Percentiles rank a stretch among this genome's conserved stretches.
phyloP scores from a whole-genome alignment of 1,140 invertebrate genomes.

The Tribolium madens region DNA sequence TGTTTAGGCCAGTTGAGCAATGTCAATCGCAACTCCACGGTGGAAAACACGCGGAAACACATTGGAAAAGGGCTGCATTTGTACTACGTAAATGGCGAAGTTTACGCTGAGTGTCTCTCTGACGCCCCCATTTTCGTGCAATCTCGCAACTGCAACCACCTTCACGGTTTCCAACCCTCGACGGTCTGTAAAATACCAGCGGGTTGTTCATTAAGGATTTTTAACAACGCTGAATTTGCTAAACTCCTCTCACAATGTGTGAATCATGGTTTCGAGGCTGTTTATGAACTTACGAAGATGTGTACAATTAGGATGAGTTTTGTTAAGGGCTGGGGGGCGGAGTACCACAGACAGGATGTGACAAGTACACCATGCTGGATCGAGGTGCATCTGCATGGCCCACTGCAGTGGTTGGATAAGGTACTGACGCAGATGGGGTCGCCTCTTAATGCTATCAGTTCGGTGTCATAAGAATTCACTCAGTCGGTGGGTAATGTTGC shows the following conservation, averaged over 20 bases:
- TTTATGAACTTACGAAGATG: conserved; percentile 98
- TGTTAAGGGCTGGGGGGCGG: conserved; percentile 98
- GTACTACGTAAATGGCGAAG: conserved; percentile 98
- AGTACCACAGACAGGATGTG: conserved; percentile 96
- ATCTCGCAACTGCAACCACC: conserved; percentile 96
- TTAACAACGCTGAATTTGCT: conserved; percentile 97
- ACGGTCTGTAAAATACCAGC: conserved; percentile 97
- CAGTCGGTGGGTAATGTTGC: too few species aligned
- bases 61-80: conserved; percentile 98
- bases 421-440: conserved; percentile 93
- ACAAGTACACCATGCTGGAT: conserved; percentile 98
- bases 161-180: conserved; percentile 94
- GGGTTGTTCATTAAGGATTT: conserved; percentile 95
- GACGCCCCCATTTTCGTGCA: conserved; percentile 98
- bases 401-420: conserved; percentile 92
- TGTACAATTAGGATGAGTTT: conserved; percentile 98
- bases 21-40: conserved; percentile 97
- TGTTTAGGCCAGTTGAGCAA: conserved; percentile 91
- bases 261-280: conserved; percentile 94
- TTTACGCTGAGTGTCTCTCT: conserved; percentile 96
- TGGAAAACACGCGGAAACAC: conserved; percentile 95
- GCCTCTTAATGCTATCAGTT: conserved; percentile 91
- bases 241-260: conserved; percentile 93
- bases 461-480: conserved; percentile 91
- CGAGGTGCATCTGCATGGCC: conserved; percentile 92